Evolutionary conservation across 2,888 invertebrate species (phyloP), one percentile per base, ranked within the genome.

Genomic region (Carpatolechia fugitivella): DNA sequence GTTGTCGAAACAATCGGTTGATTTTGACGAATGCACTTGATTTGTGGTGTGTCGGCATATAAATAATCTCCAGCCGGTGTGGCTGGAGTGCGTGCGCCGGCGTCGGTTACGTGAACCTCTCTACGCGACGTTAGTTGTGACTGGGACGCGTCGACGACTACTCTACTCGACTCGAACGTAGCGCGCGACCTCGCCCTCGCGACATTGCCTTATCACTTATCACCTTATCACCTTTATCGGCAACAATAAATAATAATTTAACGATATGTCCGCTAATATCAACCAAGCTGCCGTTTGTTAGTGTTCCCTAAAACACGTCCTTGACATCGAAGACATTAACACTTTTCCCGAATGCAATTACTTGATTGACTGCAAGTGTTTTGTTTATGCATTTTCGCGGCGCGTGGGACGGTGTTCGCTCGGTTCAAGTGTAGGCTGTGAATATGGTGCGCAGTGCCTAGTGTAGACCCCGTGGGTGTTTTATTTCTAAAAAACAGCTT

Each of bases 71-170:
- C 78, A 74, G 78, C 71, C 74, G 72, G 72, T 69, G 68, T 64
- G 74, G 75, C 78, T 79, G 80, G 74, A 76, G 78, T 65, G 69
- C 47, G 31, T 47, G 31, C 31, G 47, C 47, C 31, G 74, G 78
- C 84, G 82, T 74, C 78, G 80, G 71, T 70, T 60, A 56, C 61
- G 64, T 62, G 65, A 65, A 64, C 65, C 59, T 62, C 64, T 70
- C 70, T 61, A 68, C 70, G 66, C 71, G 69, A 70, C 79, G 76
- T 85, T 80, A 89, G 89, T 90, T 80, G 87, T 78, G 76, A 80
- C 76, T 82, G 79, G 79, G 84, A 82, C 87, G 86, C 82, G 81
- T 79, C 75, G 79, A 82, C 86, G 88, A 83, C 76, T 83, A 74
- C 85, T 85, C 85, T 80, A 68, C 81, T 79, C 83, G 44, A 44